Evolutionary conservation across 2,797 vertebrate genomes (phyloP), one percentile per base, ranked within the genome.

Genomic region (Aplochiton taeniatus): DNA sequence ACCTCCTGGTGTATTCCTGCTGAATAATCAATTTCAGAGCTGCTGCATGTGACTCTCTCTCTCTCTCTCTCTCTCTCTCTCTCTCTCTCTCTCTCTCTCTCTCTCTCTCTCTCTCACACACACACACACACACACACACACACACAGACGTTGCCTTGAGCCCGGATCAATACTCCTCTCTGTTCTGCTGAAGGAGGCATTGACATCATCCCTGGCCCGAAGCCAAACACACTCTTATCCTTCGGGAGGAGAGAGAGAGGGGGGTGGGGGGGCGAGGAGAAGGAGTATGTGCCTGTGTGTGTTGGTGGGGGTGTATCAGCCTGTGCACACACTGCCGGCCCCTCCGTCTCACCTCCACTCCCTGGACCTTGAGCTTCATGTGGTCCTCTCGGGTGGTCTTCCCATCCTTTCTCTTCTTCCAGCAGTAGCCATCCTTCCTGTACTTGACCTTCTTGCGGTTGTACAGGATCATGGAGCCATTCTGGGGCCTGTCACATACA

Each of bases 381-480:
- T 98, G 96, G 90, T 98, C 96, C 87, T 98, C 96, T 80, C 96
- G 77, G 68, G 96, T 98, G 69, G 96, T 98, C 85, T 98, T 98
- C 79, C 96, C 96, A 0, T 98, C 96, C 94, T 98, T 98, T 90
- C 96, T 92, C 88, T 98, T 98, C 83, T 98, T 98, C 96, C 96
- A 98, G 90, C 96, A 98, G 89, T 98, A 98, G 66, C 96, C 96
- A 87, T 98, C 96, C 81, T 98, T 98, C 90, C 96, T 94, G 92
- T 98, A 98, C 84, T 98, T 98, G 87, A 98, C 96, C 85, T 98
- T 98, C 94, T 98, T 98, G 84, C 96, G 94, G 88, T 98, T 98
- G 92, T 98, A 98, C 77, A 98, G 93, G 80, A 98, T 98, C 96
- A 98, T 98, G 78, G 96, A 98, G 85, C 96, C 96, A 96, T 98